Evolutionary conservation across 1,140 invertebrate genomes (phyloP).

Genomic region (Drosophila mauritiana): DNA sequence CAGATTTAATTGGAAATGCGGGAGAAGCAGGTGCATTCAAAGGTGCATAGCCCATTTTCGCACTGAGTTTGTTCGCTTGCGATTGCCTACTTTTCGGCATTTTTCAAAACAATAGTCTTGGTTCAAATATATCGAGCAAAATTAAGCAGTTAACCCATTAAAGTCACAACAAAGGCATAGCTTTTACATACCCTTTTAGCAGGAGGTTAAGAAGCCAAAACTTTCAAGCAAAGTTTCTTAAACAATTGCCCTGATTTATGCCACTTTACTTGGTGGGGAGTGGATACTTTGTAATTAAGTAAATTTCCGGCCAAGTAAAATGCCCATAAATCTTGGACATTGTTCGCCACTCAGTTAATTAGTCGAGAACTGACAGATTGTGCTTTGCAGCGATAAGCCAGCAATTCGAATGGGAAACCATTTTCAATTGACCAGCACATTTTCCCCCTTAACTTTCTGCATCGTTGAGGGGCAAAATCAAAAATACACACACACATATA

Average conservation of each 20-base stretch:
- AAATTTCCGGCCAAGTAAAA: conserved; percentile 15
- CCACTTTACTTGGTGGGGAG: not conserved
- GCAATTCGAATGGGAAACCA: conserved; percentile 8
- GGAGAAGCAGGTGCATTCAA: not conserved
- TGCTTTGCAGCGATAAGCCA: conserved; percentile 16
- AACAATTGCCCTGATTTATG: conserved; percentile 24
- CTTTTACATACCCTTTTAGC: too few relatives aligned
- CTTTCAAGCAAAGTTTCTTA: conserved; percentile 3
- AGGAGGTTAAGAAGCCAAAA: not conserved
- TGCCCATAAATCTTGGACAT: conserved; percentile 38
- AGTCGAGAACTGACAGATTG: conserved; percentile 28
- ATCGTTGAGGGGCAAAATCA: conserved; percentile 52
- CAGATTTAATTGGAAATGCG: not conserved
- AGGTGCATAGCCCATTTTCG: conserved; percentile 1
- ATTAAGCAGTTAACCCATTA: not conserved
- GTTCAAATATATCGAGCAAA: too few relatives aligned
- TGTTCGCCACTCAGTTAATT: conserved; percentile 43
- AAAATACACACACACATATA: conserved; percentile 14
- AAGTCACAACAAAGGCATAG: not conserved
- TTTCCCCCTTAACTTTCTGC: conserved; percentile 7
- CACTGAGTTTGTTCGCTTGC: not conserved
- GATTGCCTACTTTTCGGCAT: conserved; percentile 5
- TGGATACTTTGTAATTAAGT: conserved; percentile 19
- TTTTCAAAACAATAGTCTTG: too few relatives aligned
- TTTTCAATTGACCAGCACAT: conserved; percentile 16